Conservation (phyloP, 1,140 invertebrate species). For the Megalopta genalis region DNA sequence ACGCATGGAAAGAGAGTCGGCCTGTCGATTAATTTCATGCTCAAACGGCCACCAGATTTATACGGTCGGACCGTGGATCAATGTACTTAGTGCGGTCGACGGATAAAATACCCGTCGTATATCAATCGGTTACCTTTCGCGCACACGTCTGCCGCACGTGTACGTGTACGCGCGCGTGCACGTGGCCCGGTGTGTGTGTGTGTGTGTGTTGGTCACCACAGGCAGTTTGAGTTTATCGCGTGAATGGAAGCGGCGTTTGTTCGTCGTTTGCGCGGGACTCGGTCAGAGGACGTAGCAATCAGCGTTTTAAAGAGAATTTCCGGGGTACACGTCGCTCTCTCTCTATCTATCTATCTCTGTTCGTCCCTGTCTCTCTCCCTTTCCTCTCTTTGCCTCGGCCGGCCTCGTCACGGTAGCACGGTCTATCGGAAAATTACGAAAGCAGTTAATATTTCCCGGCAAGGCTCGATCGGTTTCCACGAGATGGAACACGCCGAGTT, state of each 20-base stretch:
- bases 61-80: not conserved
- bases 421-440: conserved; percentile 45
- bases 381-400: not conserved
- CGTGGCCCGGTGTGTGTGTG: too few relatives aligned
- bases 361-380: not conserved
- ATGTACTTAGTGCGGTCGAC: not conserved
- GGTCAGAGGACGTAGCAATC: conserved; percentile 40
- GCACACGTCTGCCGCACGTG: not conserved
- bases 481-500: conserved; percentile 10
- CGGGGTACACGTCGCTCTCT: not conserved
- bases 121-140: conserved; percentile 21
- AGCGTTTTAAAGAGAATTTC: conserved; percentile 47
- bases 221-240: conserved; percentile 28
- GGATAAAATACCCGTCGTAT: conserved; percentile 10
- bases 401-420: not conserved
- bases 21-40: conserved; percentile 26
- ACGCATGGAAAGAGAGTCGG: not conserved
- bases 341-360: not conserved
- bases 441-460: conserved; percentile 44
- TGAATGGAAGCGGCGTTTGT: conserved; percentile 22
- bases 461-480: conserved; percentile 38
- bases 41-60: conserved; percentile 20
- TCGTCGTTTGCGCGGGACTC: conserved; percentile 25
- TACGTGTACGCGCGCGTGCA: too few relatives aligned
- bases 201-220: conserved; percentile 33